phyloP scores from a whole-genome alignment of 2,113 vertebrate species.

The Pipra filicauda region DNA sequence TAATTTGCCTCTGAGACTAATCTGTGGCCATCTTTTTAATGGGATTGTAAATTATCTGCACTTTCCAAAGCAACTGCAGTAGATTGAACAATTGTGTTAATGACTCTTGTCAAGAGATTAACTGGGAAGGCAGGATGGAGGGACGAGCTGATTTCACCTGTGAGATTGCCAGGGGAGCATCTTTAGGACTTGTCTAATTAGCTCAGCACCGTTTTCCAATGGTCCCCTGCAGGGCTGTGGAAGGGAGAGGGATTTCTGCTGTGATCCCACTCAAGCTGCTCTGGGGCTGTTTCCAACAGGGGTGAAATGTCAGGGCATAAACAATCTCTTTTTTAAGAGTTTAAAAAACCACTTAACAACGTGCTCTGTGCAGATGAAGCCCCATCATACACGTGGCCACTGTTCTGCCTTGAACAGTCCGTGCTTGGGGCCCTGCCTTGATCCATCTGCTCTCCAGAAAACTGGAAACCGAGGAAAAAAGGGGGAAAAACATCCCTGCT shows the following conservation, averaged over 20 bases:
- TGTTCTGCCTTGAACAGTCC: not conserved
- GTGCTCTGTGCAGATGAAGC: not conserved
- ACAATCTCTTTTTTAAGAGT: not conserved
- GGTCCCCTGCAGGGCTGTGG: not conserved
- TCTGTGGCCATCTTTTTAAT: constrained; percentile 47
- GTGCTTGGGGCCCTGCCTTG: not conserved
- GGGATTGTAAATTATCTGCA: constrained; percentile 51
- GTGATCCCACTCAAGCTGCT: not conserved
- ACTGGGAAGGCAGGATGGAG: constrained; percentile 5
- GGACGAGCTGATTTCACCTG: constrained; percentile 42
- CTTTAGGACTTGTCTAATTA: constrained; percentile 25
- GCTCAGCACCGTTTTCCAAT: not conserved
- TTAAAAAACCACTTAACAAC: not conserved
- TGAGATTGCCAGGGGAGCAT: not conserved
- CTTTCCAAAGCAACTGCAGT: constrained; percentile 32
- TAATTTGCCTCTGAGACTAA: constrained; percentile 39
- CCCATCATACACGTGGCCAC: rapidly evolving
- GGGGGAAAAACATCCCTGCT: not conserved
- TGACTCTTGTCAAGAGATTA: constrained; percentile 56
- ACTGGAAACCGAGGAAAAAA: not conserved
- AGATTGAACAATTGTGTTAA: constrained; percentile 54
- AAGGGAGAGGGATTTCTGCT: not conserved
- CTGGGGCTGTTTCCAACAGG: not conserved
- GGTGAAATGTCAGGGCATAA: not conserved
- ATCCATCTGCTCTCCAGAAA: not conserved